Base-by-base conservation (phyloP, 1,140 invertebrate species). In the Cotesia vestalis region DNA sequence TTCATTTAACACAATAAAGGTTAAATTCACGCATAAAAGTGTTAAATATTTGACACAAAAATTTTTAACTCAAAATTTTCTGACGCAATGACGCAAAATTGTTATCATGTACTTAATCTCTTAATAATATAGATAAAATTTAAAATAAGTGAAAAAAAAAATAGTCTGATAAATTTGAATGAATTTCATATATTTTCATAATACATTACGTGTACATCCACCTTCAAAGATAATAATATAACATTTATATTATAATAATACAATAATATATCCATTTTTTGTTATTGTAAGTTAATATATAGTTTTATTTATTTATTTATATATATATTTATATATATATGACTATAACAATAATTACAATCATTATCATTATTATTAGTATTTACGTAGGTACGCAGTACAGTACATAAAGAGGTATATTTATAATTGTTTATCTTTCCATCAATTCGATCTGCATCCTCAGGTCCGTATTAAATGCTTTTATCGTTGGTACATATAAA, bases 171-270 rank as follows among this genome's bases (percentile, higher is more conserved):
- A 0, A 60, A n/a, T 46, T 69, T 27, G 55, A 46, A 69, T 69
- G 52, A 69, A 12, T 69, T 69, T 35, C 4, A 61, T 83, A 78
- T 81, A 82, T 82, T 81, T 81, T 60, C 77, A 79, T 67, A 73
- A 76, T 66, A 82, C 70, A 55, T 74, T 83, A 83, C 78, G 76
- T 78, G 72, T 83, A 82, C 78, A 83, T 82, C 77, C 81, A 83
- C 76, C 81, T 76, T 82, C 74, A 76, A 68, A 69, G 79, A 83
- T 77, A 79, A 80, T 80, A 8, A 73, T 77, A 75, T 78, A 77
- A 81, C 78, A 80, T 79, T 57, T 71, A 80, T 78, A 75, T 78
- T 71, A 80, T 78, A 75, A 79, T 74, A 77, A 72, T 78, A 76
- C 46, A 71, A 71, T 59, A 27, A 78, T 78, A 74, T 55, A 75